These are phyloP conservation scores for Megamerina dolium DNA, from an alignment of 2,888 invertebrate species.

Conservation along the genomic window DNA sequence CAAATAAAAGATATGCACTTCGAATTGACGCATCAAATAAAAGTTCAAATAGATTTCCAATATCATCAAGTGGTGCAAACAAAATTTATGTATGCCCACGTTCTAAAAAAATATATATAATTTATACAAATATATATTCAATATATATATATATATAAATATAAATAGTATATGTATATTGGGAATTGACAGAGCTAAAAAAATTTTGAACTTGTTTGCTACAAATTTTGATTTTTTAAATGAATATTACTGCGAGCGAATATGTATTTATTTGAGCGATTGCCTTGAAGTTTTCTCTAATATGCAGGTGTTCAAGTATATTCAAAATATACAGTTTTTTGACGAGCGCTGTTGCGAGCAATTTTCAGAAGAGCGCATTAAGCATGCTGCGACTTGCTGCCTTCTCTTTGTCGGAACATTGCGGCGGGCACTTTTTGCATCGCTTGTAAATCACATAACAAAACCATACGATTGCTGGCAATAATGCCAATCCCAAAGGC, in stretches of 20 bases:
- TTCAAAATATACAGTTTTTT: too few species aligned
- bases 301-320: too few species aligned
- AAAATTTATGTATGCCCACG: too few species aligned
- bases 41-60: slow-evolving; percentile 38
- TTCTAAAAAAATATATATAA: too few species aligned
- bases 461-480: slow-evolving; percentile 43
- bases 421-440: too few species aligned
- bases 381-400: slow-evolving; percentile 32
- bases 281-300: too few species aligned
- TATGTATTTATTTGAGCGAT: too few species aligned
- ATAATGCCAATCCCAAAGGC: slow-evolving; percentile 40
- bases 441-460: slow-evolving; percentile 35
- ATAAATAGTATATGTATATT: slow-evolving; percentile 18
- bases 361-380: too few species aligned
- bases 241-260: slow-evolving; percentile 16
- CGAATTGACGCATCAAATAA: slow-evolving; percentile 34
- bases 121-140: too few species aligned
- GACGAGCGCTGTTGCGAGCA: too few species aligned
- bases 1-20: slow-evolving; percentile 35
- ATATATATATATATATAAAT: slow-evolving; percentile 12
- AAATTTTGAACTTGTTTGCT: slow-evolving; percentile 23
- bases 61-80: slow-evolving; percentile 30
- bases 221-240: slow-evolving; percentile 24
- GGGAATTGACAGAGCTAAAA: slow-evolving; percentile 16
- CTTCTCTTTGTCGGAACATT: slow-evolving; percentile 31